Base-by-base conservation (phyloP, 2,888 invertebrate species). In the Cryptosula pallasiana region DNA sequence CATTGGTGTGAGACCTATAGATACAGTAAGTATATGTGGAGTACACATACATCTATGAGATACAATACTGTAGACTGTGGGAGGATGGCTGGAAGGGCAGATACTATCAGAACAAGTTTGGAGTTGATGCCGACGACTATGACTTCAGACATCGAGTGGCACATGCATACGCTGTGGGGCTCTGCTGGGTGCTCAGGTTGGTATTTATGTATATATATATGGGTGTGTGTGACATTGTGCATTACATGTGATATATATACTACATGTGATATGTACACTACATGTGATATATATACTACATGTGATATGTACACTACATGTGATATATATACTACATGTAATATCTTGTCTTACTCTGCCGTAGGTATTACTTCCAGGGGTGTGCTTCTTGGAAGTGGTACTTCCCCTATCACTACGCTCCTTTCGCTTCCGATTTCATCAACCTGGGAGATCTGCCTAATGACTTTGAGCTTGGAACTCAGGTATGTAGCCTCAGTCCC, bases 351-450 rank as follows among this genome's bases (percentile, higher is more conserved):
- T n/a, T n/a, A n/a, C n/a, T n/a, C n/a, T n/a, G n/a, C n/a, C n/a
- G n/a, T n/a, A 63, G 63, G 27, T 73, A 69, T 71, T 27, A 45
- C 57, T 69, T 74, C 35, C 76, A 87, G 89, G 98, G 99, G 71
- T 99, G 98, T 87, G 93, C 95, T 45, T 95, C 94, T 25, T 99
- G 99, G 99, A 94, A 97, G 86, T 99, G 99, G 99, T 99, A 96
- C 87, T 99, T 95, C 86, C 99, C 99, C 0, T 99, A 95, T 86
- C 99, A 99, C 87, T 99, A 99, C 87, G 98, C 99, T 25, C 99
- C 99, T 5, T 99, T 99, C 87, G 99, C 99, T 1, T 97, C 97
- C 0, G 99, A 99, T 87, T 99, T 99, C 87, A 89, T 93, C 74
- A 93, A 95, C 83, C 91, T 99, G 72, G 89, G 90, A 72, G 92